Percentiles rank a stretch among this genome's conserved stretches.
phyloP scores from a whole-genome alignment of 2,888 invertebrate genomes.

The Chrysomela aeneicollis region DNA sequence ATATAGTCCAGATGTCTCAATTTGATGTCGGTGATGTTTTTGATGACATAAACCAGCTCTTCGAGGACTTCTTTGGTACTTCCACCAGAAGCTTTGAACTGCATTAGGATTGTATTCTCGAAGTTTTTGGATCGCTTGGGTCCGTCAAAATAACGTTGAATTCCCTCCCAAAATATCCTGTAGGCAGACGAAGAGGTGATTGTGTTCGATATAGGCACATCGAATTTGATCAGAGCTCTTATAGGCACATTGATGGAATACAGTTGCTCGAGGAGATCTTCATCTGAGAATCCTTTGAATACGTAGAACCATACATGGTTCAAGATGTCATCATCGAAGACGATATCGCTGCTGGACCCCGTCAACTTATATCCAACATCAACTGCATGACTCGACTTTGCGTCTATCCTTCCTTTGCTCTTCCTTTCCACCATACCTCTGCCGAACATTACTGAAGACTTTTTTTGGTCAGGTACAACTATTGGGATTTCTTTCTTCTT shows the following conservation, averaged over 20 bases:
- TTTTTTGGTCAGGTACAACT: background rate
- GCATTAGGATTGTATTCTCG: slow-evolving; percentile 47
- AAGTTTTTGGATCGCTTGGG: slow-evolving; percentile 29
- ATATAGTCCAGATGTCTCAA: slow-evolving; percentile 48
- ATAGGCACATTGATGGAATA: slow-evolving; percentile 38
- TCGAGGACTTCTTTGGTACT: slow-evolving; percentile 34
- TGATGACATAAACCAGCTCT: slow-evolving; percentile 41
- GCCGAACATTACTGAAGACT: background rate
- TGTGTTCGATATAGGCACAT: background rate
- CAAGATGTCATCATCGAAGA: slow-evolving; percentile 46
- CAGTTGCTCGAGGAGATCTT: slow-evolving; percentile 39
- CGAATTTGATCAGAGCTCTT: slow-evolving; percentile 42
- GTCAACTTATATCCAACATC: background rate
- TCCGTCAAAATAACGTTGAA: slow-evolving; percentile 35
- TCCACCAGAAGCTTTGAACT: slow-evolving; percentile 24
- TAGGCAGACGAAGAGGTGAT: background rate
- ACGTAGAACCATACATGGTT: slow-evolving; percentile 47
- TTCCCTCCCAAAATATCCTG: slow-evolving; percentile 33
- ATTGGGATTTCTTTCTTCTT: slow-evolving; percentile 28
- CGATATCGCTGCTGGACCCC: slow-evolving; percentile 40
- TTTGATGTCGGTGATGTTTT: slow-evolving; percentile 46
- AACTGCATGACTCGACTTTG: background rate
- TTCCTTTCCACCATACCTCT: slow-evolving; percentile 19
- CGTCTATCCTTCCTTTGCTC: slow-evolving; percentile 14
- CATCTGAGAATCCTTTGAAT: slow-evolving; percentile 44